Evolutionary conservation across 2,113 vertebrate genomes (phyloP).

Genomic region (Corydoras sp.): DNA sequence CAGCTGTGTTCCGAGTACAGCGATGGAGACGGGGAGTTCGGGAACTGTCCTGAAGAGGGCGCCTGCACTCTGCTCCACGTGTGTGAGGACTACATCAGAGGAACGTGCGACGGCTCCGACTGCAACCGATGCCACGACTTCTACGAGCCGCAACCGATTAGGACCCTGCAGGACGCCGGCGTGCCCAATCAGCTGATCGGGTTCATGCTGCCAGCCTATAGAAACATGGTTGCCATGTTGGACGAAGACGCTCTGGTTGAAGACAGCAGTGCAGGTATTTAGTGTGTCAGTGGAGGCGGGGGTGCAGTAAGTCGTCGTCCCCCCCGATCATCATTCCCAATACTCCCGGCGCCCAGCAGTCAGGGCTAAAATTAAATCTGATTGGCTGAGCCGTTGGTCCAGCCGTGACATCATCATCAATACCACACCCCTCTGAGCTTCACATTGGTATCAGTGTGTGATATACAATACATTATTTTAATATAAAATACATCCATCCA

Average conservation of each 20-base stretch:
- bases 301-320: too few relatives aligned
- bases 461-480: too few relatives aligned
- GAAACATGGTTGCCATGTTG: constrained; percentile 30
- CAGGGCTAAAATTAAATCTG: too few relatives aligned
- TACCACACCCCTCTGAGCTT: too few relatives aligned
- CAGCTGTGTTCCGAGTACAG: constrained; percentile 43
- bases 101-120: constrained; percentile 12
- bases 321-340: too few relatives aligned
- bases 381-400: too few relatives aligned
- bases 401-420: too few relatives aligned
- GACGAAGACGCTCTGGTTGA: neutral
- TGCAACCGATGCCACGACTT: constrained; percentile 39
- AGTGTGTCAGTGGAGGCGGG: too few relatives aligned
- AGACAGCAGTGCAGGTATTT: neutral
- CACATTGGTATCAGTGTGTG: too few relatives aligned
- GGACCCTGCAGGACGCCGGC: constrained; percentile 12
- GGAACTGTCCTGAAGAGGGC: constrained; percentile 34
- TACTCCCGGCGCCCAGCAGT: too few relatives aligned
- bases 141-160: constrained; percentile 21
- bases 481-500: too few relatives aligned
- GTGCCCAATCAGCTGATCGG: constrained; percentile 31
- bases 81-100: constrained; percentile 36
- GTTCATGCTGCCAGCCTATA: constrained; percentile 34
- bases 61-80: constrained; percentile 38
- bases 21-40: constrained; percentile 24